Conservation (phyloP, 2,888 invertebrate genomes). For the Scaptomyza cyrtandrae region DNA sequence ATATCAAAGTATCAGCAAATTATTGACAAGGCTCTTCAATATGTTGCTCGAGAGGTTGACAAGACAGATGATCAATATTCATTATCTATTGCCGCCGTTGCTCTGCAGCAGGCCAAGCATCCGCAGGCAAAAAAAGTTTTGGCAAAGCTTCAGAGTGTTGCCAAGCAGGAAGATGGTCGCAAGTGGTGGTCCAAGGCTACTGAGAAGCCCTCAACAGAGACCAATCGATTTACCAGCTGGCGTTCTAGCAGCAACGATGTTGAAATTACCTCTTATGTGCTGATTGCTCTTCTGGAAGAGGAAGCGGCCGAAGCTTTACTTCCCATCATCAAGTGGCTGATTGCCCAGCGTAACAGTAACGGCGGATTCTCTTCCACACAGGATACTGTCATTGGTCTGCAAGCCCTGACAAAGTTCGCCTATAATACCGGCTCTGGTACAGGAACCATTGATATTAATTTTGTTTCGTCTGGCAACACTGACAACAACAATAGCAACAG, state of each 20-base stretch:
- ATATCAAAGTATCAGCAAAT: constrained; percentile 86
- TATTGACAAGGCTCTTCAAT: constrained; percentile 91
- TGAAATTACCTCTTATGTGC: constrained; percentile 94
- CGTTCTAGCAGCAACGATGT: constrained; percentile 89
- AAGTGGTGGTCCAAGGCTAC: constrained; percentile 92
- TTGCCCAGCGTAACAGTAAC: constrained; percentile 87
- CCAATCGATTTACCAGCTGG: constrained; percentile 54
- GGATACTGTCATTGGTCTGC: constrained; percentile 91
- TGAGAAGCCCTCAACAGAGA: constrained; percentile 75
- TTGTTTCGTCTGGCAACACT: constrained; percentile 50
- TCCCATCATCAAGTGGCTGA: constrained; percentile 90
- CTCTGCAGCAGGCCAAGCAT: constrained; percentile 90
- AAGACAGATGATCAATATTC: constrained; percentile 90
- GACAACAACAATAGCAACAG: constrained; percentile 46
- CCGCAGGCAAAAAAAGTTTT: constrained; percentile 88
- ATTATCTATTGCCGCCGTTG: constrained; percentile 90
- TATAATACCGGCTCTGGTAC: constrained; percentile 85
- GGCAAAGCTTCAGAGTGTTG: constrained; percentile 85
- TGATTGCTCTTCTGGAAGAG: constrained; percentile 88
- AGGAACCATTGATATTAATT: constrained; percentile 76
- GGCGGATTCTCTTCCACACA: constrained; percentile 92
- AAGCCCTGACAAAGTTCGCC: constrained; percentile 89
- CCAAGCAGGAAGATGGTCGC: constrained; percentile 86
- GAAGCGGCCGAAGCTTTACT: constrained; percentile 74
- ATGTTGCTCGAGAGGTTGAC: constrained; percentile 88